A percentile compares a stretch with the other conserved stretches of the same genome.
These are phyloP conservation scores for Drosophila guanche DNA, from an alignment of 1,140 invertebrate genomes.

Conservation along the genomic window DNA sequence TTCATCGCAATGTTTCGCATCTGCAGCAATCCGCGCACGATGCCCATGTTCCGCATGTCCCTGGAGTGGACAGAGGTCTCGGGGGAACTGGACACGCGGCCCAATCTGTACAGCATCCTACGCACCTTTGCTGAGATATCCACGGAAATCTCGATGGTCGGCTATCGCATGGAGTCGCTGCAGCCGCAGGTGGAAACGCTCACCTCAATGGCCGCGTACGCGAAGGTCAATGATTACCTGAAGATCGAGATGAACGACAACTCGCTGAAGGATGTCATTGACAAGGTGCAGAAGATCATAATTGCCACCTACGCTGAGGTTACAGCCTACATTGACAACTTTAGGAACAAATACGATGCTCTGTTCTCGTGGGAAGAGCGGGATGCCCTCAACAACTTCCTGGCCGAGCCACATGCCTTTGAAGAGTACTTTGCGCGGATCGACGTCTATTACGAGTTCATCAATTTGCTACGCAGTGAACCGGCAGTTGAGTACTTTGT, in stretches of 20 bases:
- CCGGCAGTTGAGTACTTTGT: conserved; percentile 87
- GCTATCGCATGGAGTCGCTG: conserved; percentile 83
- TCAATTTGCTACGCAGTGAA: conserved; percentile 86
- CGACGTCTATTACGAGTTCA: conserved; percentile 85
- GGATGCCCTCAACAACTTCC: conserved; percentile 58
- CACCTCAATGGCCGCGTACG: conserved; percentile 38
- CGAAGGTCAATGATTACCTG: conserved; percentile 60
- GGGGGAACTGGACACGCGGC: conserved; percentile 74
- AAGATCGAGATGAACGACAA: conserved; percentile 73
- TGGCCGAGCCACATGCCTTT: conserved; percentile 84
- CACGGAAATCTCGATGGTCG: conserved; percentile 82
- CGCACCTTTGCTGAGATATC: conserved; percentile 78
- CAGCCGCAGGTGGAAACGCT: conserved; percentile 81
- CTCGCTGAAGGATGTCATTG: conserved; percentile 64
- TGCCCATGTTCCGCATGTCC: conserved; percentile 85
- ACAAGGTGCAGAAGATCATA: conserved; percentile 75
- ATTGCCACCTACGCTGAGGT: conserved; percentile 76
- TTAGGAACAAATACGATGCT: conserved; percentile 76
- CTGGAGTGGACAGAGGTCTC: conserved; percentile 80
- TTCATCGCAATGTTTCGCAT: conserved; percentile 84
- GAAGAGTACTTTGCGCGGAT: conserved; percentile 86
- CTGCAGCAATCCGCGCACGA: conserved; percentile 76
- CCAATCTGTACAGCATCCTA: conserved; percentile 80
- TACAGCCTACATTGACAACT: conserved; percentile 71
- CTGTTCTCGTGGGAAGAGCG: conserved; percentile 82